Percentiles rank a stretch among this genome's conserved stretches.
Evolutionary conservation across 2,113 vertebrate species (phyloP).

Genomic region (Meleagris gallopavo): DNA sequence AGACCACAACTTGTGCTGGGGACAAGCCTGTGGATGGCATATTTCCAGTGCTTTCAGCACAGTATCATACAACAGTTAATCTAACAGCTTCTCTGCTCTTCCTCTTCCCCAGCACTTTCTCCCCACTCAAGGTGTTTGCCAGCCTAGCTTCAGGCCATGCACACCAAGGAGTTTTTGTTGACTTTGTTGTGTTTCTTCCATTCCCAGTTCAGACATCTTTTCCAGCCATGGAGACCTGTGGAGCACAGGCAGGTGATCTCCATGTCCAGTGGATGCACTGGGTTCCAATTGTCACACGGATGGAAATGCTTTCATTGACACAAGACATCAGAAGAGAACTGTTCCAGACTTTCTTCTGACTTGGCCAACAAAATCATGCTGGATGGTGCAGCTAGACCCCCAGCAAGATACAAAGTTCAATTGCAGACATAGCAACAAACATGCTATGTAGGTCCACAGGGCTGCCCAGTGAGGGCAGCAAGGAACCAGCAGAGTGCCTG

Average conservation of each 20-base stretch:
- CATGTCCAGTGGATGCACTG: neutral
- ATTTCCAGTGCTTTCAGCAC: neutral
- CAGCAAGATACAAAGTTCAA: neutral
- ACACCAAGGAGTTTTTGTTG: neutral
- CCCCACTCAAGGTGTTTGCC: too few relatives aligned
- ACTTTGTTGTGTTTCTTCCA: neutral
- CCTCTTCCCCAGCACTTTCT: neutral
- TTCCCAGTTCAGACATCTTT: neutral
- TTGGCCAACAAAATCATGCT: neutral
- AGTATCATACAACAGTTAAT: neutral
- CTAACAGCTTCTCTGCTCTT: neutral
- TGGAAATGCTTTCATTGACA: neutral
- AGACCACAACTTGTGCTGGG: neutral
- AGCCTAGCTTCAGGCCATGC: neutral
- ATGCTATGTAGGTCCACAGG: neutral
- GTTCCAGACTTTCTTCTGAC: neutral
- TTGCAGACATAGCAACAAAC: neutral
- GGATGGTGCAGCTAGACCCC: neutral
- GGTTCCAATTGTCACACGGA: neutral
- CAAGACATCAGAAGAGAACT: neutral
- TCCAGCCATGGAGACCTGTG: neutral
- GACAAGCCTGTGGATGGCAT: neutral
- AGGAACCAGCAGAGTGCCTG: neutral
- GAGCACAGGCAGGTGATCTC: neutral
- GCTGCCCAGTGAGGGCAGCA: neutral